Evolutionary conservation across 2,113 vertebrate species (phyloP).

Genomic region (Chrysemys picta): DNA sequence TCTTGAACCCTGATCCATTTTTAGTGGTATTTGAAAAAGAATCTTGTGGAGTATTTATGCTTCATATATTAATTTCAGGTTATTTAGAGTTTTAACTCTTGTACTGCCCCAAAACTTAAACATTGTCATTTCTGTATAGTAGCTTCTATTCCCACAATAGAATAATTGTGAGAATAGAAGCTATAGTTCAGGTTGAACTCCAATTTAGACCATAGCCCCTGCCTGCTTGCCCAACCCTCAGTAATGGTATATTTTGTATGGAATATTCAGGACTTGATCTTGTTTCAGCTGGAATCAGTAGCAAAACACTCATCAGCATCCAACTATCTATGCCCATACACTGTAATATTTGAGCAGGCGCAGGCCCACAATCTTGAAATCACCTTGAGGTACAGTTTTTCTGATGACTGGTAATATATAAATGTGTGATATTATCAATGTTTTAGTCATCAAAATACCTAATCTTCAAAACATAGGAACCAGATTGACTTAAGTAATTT

Average conservation of each 20-base stretch:
- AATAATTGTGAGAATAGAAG: background rate
- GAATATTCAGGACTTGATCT: background rate
- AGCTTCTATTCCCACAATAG: background rate
- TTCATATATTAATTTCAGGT: background rate
- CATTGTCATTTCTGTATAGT: background rate
- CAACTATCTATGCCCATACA: background rate
- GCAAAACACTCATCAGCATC: background rate
- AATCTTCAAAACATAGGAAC: background rate
- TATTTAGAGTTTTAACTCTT: background rate
- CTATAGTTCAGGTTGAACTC: background rate
- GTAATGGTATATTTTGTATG: background rate
- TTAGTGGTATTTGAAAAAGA: background rate
- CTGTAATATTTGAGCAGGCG: background rate
- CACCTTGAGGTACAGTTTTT: background rate
- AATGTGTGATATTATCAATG: background rate
- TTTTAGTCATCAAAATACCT: constrained; percentile 13
- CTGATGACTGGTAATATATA: background rate
- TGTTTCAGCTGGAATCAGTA: background rate
- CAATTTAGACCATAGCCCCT: background rate
- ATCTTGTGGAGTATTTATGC: background rate
- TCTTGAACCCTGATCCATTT: background rate
- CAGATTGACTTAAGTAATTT: constrained; percentile 22
- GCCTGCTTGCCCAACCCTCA: background rate
- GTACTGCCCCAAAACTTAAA: background rate
- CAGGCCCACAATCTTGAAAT: background rate